Conservation (phyloP, 2,888 invertebrate genomes). For the Cynaeus angustus region DNA sequence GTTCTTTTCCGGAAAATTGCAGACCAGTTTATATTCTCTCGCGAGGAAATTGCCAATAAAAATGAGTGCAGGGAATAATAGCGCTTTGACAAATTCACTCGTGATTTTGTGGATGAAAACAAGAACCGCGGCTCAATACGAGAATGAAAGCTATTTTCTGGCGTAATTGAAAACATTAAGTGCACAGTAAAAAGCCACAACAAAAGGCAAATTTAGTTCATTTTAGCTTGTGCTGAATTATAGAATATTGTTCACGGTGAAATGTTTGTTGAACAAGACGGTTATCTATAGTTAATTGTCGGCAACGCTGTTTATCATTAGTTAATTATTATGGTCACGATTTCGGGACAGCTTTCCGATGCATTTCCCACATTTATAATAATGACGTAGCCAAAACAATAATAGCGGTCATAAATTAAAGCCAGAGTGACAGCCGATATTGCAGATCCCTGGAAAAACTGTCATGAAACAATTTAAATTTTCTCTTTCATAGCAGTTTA, state of each 20-base stretch:
- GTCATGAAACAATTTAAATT: neutral
- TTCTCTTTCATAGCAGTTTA: neutral
- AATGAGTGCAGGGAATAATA: slow-evolving; percentile 36
- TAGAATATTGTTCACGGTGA: no score
- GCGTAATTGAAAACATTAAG: slow-evolving; percentile 1
- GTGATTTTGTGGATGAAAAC: slow-evolving; percentile 18
- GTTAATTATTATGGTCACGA: slow-evolving; percentile 21
- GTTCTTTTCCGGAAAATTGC: slow-evolving; percentile 31
- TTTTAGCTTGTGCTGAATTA: no score
- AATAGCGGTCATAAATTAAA: neutral
- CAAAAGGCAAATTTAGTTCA: neutral
- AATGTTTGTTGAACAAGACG: no score
- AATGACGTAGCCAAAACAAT: slow-evolving; percentile 14
- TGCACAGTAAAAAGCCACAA: neutral
- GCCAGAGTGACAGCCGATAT: neutral
- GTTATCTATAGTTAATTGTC: neutral
- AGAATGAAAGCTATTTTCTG: neutral
- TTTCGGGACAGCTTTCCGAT: slow-evolving; percentile 37
- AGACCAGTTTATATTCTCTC: slow-evolving; percentile 37
- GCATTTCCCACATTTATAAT: slow-evolving; percentile 34
- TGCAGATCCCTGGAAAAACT: neutral
- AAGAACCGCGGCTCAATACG: slow-evolving; percentile 15
- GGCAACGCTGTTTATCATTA: slow-evolving; percentile 14
- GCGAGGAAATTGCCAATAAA: slow-evolving; percentile 42
- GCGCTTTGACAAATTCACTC: slow-evolving; percentile 31